Evolutionary conservation across 2,888 invertebrate species (phyloP).

Genomic region (Caenorhabditis plicata): DNA sequence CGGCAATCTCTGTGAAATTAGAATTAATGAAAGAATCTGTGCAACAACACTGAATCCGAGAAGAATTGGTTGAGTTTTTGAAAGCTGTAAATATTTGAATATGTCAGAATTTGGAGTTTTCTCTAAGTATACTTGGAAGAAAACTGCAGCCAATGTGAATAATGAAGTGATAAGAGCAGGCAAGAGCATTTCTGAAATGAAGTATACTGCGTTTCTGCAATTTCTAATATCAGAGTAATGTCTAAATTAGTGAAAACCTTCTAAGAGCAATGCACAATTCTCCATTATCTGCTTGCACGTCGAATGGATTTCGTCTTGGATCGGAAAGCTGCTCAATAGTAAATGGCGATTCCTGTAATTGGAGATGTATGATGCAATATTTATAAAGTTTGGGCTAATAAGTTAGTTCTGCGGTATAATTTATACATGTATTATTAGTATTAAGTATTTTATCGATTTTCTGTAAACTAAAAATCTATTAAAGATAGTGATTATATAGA

Average conservation of each 20-base stretch:
- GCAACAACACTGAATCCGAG: constrained; percentile 57
- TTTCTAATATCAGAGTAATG: not conserved
- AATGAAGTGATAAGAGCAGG: constrained; percentile 60
- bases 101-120: not conserved
- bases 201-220: constrained; percentile 59
- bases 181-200: constrained; percentile 60
- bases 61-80: constrained; percentile 56
- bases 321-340: constrained; percentile 60
- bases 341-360: constrained; percentile 59
- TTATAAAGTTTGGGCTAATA: too few relatives aligned
- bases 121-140: constrained; percentile 44
- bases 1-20: constrained; percentile 60
- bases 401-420: too few relatives aligned
- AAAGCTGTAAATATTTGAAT: constrained; percentile 44
- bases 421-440: too few relatives aligned
- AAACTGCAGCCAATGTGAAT: constrained; percentile 61
- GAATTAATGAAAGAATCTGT: constrained; percentile 56
- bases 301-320: constrained; percentile 64
- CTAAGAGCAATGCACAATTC: constrained; percentile 59
- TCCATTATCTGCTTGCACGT: constrained; percentile 61
- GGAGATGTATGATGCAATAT: not conserved
- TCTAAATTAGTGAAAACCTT: constrained; percentile 12
- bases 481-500: too few relatives aligned
- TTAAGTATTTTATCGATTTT: too few relatives aligned
- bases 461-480: too few relatives aligned